Evolutionary conservation across 2,797 vertebrate species (phyloP).

Genomic region (Sternotherus odoratus): DNA sequence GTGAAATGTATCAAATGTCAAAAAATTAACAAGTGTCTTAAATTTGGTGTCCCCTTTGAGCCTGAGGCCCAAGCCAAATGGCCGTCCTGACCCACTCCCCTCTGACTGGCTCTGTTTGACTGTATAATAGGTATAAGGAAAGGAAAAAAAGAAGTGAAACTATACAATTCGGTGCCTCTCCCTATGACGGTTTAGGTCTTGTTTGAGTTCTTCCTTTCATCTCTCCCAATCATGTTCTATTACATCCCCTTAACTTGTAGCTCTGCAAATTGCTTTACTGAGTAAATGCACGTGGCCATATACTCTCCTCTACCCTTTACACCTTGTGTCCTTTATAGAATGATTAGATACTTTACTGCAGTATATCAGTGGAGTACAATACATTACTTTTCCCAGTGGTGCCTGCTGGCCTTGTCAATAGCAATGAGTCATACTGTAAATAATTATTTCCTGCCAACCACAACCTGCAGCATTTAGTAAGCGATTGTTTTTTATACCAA

Average conservation of each 20-base stretch:
- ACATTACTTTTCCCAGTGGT: slow-evolving; percentile 12
- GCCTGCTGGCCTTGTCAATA: slow-evolving; percentile 20
- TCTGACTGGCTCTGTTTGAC: too few relatives aligned
- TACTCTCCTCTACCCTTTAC: slow-evolving; percentile 15
- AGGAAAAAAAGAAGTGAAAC: neutral
- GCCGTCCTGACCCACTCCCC: too few relatives aligned
- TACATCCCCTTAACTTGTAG: neutral
- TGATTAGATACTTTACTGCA: slow-evolving; percentile 5
- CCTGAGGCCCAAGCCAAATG: too few relatives aligned
- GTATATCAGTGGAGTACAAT: slow-evolving; percentile 6
- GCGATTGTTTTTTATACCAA: slow-evolving; percentile 7
- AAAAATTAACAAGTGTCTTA: too few relatives aligned
- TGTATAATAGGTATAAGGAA: neutral
- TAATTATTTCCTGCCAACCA: neutral
- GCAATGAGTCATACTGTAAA: slow-evolving; percentile 20
- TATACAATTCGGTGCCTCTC: neutral
- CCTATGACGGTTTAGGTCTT: neutral
- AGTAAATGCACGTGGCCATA: neutral
- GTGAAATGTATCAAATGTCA: too few relatives aligned
- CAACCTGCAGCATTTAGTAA: neutral
- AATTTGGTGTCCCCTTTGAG: too few relatives aligned
- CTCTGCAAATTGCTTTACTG: neutral
- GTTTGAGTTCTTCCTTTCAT: neutral
- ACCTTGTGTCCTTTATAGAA: slow-evolving; percentile 1
- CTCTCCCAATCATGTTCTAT: neutral